Conservation (phyloP, 2,888 invertebrate genomes). For the Leucophenga montana region DNA sequence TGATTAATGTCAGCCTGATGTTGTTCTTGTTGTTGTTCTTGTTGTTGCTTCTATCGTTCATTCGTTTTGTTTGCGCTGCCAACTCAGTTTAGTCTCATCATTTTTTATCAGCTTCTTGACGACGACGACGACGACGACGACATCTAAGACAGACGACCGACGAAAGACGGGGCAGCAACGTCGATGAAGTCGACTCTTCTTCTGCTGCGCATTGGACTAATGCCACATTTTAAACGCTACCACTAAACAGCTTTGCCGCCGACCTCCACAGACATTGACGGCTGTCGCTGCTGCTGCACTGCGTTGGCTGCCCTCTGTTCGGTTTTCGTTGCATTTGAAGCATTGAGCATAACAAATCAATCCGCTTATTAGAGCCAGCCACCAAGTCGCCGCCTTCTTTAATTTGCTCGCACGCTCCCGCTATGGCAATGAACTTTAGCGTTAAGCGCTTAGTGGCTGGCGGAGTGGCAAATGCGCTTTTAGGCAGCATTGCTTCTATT, state of each 20-base stretch:
- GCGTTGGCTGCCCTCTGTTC: neutral
- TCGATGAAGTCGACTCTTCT: neutral
- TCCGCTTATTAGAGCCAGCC: neutral
- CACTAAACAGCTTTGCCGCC: neutral
- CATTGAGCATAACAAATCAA: constrained; percentile 6
- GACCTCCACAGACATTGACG: neutral
- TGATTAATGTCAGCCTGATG: constrained; percentile 21
- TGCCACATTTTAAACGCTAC: too few relatives aligned
- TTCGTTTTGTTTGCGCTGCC: too few relatives aligned
- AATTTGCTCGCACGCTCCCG: too few relatives aligned
- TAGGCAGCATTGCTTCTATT: constrained; percentile 45
- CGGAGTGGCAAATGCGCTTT: constrained; percentile 18
- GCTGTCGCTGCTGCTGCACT: neutral
- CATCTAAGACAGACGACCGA: too few relatives aligned
- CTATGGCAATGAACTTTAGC: too few relatives aligned
- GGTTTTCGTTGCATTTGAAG: neutral
- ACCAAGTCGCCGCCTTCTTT: too few relatives aligned
- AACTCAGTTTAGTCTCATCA: too few relatives aligned
- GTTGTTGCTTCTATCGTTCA: constrained; percentile 18
- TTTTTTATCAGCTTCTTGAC: too few relatives aligned
- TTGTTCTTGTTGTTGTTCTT: constrained; percentile 22
- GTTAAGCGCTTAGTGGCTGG: too few relatives aligned
- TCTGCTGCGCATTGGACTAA: neutral
- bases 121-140: too few relatives aligned
- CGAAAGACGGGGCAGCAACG: too few relatives aligned